Evolutionary conservation across 2,797 vertebrate genomes (phyloP).

Genomic region (Anniella stebbinsi): DNA sequence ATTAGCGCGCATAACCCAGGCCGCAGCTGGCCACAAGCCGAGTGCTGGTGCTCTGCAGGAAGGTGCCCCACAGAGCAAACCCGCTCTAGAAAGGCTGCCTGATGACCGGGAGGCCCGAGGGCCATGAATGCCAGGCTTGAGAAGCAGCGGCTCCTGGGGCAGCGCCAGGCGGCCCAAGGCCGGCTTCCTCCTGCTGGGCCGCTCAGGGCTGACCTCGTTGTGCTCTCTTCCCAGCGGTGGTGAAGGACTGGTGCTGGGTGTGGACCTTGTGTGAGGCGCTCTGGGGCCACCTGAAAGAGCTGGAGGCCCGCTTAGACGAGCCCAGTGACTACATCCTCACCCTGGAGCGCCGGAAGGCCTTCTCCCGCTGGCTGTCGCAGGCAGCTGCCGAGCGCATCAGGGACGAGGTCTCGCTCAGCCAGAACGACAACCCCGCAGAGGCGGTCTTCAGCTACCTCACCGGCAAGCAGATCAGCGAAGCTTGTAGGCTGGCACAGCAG

Average conservation of each 20-base stretch:
- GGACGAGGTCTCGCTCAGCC: conserved; percentile 83
- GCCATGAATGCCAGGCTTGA: neutral
- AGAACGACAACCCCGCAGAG: conserved; percentile 78
- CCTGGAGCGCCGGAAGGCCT: conserved; percentile 86
- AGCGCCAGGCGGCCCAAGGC: rapidly evolving
- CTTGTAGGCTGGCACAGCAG: conserved; percentile 92
- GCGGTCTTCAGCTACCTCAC: conserved; percentile 95
- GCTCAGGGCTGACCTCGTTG: rapidly evolving
- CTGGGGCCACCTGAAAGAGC: conserved; percentile 85
- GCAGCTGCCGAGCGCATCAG: conserved; percentile 84
- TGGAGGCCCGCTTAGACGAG: conserved; percentile 72
- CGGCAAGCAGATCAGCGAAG: conserved; percentile 88
- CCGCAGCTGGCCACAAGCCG: neutral
- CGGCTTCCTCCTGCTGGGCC: neutral
- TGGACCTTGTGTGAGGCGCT: conserved; percentile 94
- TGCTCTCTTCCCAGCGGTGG: conserved; percentile 72
- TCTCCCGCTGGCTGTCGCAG: conserved; percentile 89
- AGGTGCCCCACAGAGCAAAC: neutral
- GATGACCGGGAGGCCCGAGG: neutral
- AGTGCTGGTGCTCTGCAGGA: no score
- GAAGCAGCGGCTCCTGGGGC: neutral
- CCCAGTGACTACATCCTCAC: conserved; percentile 82
- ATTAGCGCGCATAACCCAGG: neutral
- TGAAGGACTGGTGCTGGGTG: conserved; percentile 87
- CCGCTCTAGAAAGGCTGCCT: neutral